Conservation (phyloP, 2,888 invertebrate species). For the Luperina nickerlii region DNA sequence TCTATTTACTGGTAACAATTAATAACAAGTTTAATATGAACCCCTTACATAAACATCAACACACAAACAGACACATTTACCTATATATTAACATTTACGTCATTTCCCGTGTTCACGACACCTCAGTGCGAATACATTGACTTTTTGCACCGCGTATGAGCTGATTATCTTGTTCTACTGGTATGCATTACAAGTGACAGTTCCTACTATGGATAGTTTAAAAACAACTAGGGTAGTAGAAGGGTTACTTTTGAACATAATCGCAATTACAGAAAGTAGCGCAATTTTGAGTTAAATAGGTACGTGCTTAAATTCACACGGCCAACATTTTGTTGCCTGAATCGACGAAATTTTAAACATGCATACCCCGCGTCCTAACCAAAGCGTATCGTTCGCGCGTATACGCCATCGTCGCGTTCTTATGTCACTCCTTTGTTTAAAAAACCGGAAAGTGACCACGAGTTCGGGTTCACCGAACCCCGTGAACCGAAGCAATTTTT, state of each 20-base stretch:
- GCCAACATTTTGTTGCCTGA: not conserved
- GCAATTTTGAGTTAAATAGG: not conserved
- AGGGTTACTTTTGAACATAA: not conserved
- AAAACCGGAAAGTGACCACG: not conserved
- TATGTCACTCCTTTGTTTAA: not conserved
- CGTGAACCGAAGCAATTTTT: too few relatives aligned
- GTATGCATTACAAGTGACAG: slow-evolving; percentile 27
- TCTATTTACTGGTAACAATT: not conserved
- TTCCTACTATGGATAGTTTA: slow-evolving; percentile 36
- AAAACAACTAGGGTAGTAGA: slow-evolving; percentile 10
- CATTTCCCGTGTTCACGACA: slow-evolving; percentile 49
- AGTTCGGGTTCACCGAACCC: too few relatives aligned
- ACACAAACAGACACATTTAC: slow-evolving; percentile 29
- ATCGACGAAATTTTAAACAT: not conserved
- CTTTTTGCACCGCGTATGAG: slow-evolving; percentile 36
- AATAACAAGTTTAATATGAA: not conserved
- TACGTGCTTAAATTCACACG: not conserved
- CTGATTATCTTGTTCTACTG: slow-evolving; percentile 53
- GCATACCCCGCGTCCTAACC: not conserved
- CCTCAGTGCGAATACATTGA: slow-evolving; percentile 33
- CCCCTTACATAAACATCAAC: slow-evolving; percentile 30
- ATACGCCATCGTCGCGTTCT: not conserved
- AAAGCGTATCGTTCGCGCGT: not conserved
- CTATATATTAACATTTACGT: slow-evolving; percentile 37
- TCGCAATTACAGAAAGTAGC: not conserved